phyloP scores from a whole-genome alignment of 1,140 invertebrate species.

The Leptoteleia sp. region DNA sequence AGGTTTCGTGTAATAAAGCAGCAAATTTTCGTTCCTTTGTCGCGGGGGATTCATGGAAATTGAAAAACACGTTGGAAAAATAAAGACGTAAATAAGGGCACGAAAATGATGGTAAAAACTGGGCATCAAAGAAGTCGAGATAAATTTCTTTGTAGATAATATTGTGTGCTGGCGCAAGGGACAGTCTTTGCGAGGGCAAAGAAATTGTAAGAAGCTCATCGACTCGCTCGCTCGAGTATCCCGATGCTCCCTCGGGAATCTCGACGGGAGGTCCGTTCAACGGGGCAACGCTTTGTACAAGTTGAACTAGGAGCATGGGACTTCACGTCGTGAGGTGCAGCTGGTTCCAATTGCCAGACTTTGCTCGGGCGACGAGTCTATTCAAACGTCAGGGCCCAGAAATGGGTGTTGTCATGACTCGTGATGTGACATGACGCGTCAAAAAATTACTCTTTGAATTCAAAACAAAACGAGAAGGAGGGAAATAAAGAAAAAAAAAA shows the following conservation, averaged over 20 bases:
- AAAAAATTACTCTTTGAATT: slow-evolving; percentile 60
- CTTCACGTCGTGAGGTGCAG: slow-evolving; percentile 52
- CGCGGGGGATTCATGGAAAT: slow-evolving; percentile 28
- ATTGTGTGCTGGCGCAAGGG: slow-evolving; percentile 35
- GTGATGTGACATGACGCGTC: slow-evolving; percentile 62
- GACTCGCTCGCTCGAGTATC: slow-evolving; percentile 49
- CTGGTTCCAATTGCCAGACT: slow-evolving; percentile 55
- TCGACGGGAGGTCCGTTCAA: slow-evolving; percentile 45
- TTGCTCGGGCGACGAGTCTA: slow-evolving; percentile 45
- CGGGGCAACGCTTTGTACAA: slow-evolving; percentile 31
- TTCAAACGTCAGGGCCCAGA: slow-evolving; percentile 61
- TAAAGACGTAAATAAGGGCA: slow-evolving; percentile 46
- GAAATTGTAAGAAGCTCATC: slow-evolving; percentile 44
- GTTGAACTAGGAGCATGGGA: slow-evolving; percentile 46
- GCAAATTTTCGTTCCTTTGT: slow-evolving; percentile 37
- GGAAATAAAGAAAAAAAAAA: too few species aligned
- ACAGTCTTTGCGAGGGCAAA: slow-evolving; percentile 31
- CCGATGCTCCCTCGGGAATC: slow-evolving; percentile 57
- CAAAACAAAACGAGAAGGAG: slow-evolving; percentile 52
- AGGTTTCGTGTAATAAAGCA: slow-evolving; percentile 44
- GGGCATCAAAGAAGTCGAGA: slow-evolving; percentile 49
- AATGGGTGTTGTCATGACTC: slow-evolving; percentile 63
- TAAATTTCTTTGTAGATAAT: slow-evolving; percentile 57
- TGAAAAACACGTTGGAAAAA: slow-evolving; percentile 40
- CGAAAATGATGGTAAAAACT: slow-evolving; percentile 26